Percentiles rank a stretch among this genome's conserved stretches.
These are phyloP conservation scores for Hyla sarda DNA, from an alignment of 2,113 vertebrate genomes.

Conservation along the genomic window DNA sequence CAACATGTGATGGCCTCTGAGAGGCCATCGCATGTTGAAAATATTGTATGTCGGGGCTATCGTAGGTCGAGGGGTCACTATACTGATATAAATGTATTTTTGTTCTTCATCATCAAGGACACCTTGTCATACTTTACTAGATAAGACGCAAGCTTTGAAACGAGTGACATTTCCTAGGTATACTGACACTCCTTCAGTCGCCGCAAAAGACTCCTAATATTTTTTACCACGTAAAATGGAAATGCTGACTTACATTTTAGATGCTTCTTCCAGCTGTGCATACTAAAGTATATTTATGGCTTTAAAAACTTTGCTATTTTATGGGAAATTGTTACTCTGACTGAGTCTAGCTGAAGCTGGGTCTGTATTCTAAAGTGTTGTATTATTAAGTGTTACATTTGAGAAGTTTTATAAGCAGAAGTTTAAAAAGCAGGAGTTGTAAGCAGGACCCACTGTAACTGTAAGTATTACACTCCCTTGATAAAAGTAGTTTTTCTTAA, in stretches of 20 bases:
- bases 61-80: no score
- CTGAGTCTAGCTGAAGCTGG: no score
- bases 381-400: no score
- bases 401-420: no score
- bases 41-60: no score
- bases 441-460: no score
- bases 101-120: slow-evolving; percentile 13
- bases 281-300: slow-evolving; percentile 29
- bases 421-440: no score
- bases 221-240: neutral
- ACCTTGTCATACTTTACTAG: neutral
- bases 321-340: slow-evolving; percentile 30
- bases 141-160: neutral
- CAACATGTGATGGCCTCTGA: no score
- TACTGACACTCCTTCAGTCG: neutral
- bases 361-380: no score
- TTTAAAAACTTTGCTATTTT: slow-evolving; percentile 1
- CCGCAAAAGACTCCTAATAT: neutral
- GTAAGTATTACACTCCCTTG: no score
- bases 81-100: neutral
- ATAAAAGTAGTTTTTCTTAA: no score
- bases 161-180: neutral
- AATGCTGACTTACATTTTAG: slow-evolving; percentile 18
- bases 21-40: no score
- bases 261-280: slow-evolving; percentile 6